Conservation (phyloP, 2,113 vertebrate species). For the Tragulus kanchil region DNA sequence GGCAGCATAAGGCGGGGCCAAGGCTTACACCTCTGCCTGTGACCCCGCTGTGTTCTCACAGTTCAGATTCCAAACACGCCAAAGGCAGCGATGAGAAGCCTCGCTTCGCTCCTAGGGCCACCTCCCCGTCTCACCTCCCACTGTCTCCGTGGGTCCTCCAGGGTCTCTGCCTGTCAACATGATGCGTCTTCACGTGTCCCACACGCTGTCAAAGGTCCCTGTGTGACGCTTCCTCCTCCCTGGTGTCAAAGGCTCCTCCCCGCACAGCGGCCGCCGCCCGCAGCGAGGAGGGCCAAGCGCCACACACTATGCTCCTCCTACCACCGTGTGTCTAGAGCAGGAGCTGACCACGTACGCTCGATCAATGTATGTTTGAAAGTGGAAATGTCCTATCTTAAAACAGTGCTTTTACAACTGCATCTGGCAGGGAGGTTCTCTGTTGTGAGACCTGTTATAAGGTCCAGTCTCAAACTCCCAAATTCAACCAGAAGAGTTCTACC, state of each 20-base stretch:
- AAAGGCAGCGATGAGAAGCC: background rate
- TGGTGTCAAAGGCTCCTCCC: background rate
- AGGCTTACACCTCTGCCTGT: background rate
- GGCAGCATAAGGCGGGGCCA: too few species aligned
- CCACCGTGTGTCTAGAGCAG: slow-evolving; percentile 59
- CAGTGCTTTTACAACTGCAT: background rate
- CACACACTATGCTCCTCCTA: slow-evolving; percentile 54
- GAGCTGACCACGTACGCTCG: slow-evolving; percentile 17
- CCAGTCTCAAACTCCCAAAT: background rate
- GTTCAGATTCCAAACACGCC: background rate
- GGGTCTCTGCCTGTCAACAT: background rate
- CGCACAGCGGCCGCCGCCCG: background rate
- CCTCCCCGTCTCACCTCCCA: background rate
- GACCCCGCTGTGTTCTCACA: background rate
- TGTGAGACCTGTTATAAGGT: background rate
- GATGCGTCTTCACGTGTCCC: background rate
- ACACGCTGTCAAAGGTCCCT: background rate
- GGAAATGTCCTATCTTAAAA: slow-evolving; percentile 30
- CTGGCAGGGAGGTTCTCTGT: background rate
- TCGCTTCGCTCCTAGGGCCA: background rate
- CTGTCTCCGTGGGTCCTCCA: rapidly evolving
- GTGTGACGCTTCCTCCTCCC: background rate
- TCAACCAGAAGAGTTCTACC: background rate
- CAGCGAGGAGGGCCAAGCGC: slow-evolving; percentile 17
- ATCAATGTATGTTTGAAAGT: slow-evolving; percentile 29